Evolutionary conservation across 37 sponge, comb jelly and placozoan species (phyloP).

Genomic region (Cladorhizidae sp.): DNA sequence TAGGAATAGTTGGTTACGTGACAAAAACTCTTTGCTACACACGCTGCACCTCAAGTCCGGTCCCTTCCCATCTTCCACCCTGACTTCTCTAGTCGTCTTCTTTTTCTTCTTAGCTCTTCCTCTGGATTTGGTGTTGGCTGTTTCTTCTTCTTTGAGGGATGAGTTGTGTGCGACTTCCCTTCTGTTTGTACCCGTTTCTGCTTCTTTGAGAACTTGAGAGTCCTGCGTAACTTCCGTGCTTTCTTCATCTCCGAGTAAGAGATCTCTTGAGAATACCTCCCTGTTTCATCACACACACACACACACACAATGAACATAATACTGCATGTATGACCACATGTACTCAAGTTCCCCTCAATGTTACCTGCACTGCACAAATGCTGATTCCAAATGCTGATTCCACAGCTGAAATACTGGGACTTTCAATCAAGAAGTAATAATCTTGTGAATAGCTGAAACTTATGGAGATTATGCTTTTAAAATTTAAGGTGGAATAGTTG

Average conservation of each 20-base stretch:
- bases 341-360: no score
- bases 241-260: neutral
- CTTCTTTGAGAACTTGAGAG: neutral
- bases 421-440: no score
- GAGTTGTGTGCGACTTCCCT: neutral
- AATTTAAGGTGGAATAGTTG: no score
- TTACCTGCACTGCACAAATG: no score
- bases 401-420: no score
- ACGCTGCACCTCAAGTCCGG: conserved; percentile 42
- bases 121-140: neutral
- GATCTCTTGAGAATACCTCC: no score
- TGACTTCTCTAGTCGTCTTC: neutral
- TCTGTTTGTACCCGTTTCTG: neutral
- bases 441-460: no score
- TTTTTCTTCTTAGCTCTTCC: conserved; percentile 12
- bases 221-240: neutral
- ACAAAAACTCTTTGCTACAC: conserved; percentile 63
- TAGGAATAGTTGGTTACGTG: conserved; percentile 90
- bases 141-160: neutral
- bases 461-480: no score
- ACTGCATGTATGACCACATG: no score
- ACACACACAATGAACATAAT: no score
- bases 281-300: no score
- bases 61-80: neutral
- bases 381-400: no score